Base-by-base conservation (phyloP, 2,113 vertebrate genomes). In the Dasyurus viverrinus region DNA sequence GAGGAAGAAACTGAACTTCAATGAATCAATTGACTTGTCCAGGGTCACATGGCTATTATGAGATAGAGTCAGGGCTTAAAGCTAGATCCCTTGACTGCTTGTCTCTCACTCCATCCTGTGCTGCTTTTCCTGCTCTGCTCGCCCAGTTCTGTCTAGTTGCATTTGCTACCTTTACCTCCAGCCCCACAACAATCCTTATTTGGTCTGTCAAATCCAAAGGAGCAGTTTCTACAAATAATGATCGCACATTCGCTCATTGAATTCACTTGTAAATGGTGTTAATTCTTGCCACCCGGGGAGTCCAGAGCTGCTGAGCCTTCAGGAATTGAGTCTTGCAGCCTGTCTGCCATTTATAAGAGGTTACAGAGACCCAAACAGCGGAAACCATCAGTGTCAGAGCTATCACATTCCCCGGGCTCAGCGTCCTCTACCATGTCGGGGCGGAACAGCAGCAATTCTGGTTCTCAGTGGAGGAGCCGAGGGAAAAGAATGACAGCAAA, bases 171-270 rank as follows among this genome's bases (percentile, higher is more conserved):
- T 42, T 1, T 1, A 0, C 68, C 68, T 23, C 2, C 68, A 68
- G 60, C 68, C 36, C 19, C 36, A 19, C 68, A 94, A 95, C 94
- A 14, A 96, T 96, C 76, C 22, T 30, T 9, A 98, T 92, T 95
- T 90, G 95, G 93, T 93, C 96, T 97, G 95, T 95, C 46, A 92
- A 94, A 97, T 97, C 46, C 96, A 97, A 98, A 97, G 95, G 93
- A 96, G 93, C 26, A 92, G 92, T 94, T 96, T 90, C 53, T 93
- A 93, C 93, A 96, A 97, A 94, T 91, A 93, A 93, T 95, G 89
- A 95, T 93, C 93, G 94, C 92, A 92, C 14, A 96, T 93, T 91
- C 95, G 92, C 60, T 95, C 92, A 93, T 16, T n/a, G 94, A 95
- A 91, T 92, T 92, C 92, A 24, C 89, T 91, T 92, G 94, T 93